These are phyloP conservation scores for Hypotaenidia philippensis DNA, from an alignment of 2,797 vertebrate species.

Conservation along the genomic window DNA sequence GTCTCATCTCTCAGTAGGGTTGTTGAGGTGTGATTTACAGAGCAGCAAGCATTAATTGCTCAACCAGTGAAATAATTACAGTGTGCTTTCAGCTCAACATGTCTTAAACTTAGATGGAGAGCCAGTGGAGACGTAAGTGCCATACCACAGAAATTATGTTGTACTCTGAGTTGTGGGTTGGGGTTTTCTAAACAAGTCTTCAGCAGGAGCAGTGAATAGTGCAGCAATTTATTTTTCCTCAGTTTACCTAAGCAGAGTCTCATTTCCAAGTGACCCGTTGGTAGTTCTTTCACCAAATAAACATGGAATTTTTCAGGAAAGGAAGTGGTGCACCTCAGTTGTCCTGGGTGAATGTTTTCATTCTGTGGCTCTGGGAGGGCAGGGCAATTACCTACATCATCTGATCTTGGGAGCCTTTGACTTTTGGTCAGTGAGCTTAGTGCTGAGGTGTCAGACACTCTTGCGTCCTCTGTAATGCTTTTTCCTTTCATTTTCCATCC, in stretches of 20 bases:
- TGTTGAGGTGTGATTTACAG: neutral
- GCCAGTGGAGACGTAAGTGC: neutral
- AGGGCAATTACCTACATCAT: neutral
- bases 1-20: neutral
- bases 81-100: neutral
- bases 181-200: neutral
- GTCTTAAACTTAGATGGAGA: too few relatives aligned
- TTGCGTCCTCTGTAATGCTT: neutral
- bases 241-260: neutral
- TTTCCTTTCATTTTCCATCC: neutral
- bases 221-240: neutral
- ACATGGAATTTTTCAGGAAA: neutral
- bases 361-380: neutral
- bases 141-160: neutral
- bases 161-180: neutral
- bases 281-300: neutral
- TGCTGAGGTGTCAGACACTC: neutral
- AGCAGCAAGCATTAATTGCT: neutral
- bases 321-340: neutral
- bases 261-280: neutral
- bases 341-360: neutral
- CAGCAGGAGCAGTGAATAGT: neutral
- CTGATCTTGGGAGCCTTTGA: neutral
- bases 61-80: neutral
- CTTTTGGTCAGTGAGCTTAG: neutral